phyloP scores from a whole-genome alignment of 2,888 invertebrate genomes.

The Pandemis cinnamomeana region DNA sequence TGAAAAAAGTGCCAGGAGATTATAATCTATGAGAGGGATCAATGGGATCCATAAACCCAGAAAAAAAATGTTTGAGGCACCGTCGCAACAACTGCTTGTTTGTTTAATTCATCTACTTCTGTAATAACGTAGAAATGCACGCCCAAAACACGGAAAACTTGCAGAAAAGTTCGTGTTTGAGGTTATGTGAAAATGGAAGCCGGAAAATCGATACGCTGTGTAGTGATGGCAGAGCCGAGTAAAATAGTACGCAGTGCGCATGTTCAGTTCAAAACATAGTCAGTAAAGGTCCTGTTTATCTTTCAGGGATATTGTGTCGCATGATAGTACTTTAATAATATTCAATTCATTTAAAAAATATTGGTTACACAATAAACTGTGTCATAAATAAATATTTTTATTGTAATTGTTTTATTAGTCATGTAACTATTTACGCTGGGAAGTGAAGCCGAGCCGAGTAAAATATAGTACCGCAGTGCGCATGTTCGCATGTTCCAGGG shows the following conservation, averaged over 20 bases:
- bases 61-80: neutral
- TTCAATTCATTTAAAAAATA: no score
- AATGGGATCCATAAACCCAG: neutral
- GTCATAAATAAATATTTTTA: no score
- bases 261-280: neutral
- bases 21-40: neutral
- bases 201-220: neutral
- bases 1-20: constrained; percentile 9
- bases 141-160: neutral
- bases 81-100: neutral
- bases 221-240: neutral
- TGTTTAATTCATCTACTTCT: no score
- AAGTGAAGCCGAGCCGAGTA: no score
- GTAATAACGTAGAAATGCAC: neutral
- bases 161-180: neutral
- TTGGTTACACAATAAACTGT: no score
- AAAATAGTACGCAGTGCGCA: neutral
- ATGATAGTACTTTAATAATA: no score
- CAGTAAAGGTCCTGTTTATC: no score
- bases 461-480: neutral
- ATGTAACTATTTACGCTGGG: no score
- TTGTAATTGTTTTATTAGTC: no score
- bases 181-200: constrained; percentile 1
- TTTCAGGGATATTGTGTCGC: no score
- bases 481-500: no score